Percentiles rank a stretch among this genome's conserved stretches.
phyloP scores from a whole-genome alignment of 1,140 invertebrate genomes.

The Platyscapa corneri region DNA sequence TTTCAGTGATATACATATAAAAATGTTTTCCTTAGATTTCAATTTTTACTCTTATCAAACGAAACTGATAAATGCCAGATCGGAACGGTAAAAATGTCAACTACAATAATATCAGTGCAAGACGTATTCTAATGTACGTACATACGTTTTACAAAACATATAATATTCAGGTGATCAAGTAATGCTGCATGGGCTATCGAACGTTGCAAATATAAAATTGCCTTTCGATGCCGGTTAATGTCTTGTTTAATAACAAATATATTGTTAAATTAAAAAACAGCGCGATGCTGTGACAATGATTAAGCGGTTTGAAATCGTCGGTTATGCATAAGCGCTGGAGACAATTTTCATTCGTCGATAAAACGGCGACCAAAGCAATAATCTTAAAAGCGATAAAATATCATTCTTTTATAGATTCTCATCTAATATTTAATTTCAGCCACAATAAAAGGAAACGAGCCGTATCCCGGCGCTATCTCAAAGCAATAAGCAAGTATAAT shows the following conservation, averaged over 20 bases:
- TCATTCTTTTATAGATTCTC: constrained; percentile 23
- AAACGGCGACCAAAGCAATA: background rate
- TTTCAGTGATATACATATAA: background rate
- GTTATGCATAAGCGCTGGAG: background rate
- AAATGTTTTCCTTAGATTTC: background rate
- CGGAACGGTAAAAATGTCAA: no score
- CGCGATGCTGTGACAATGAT: background rate
- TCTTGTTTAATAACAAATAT: no score
- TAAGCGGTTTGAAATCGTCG: background rate
- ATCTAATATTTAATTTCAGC: constrained; percentile 48
- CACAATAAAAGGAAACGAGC: constrained; percentile 45
- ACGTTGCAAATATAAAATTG: no score
- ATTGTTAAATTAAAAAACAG: no score
- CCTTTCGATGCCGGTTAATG: no score
- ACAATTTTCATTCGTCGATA: constrained; percentile 1
- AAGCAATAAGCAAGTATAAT: constrained; percentile 53
- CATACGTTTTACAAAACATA: no score
- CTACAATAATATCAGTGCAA: no score
- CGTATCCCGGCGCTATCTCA: constrained; percentile 42
- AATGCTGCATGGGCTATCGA: no score
- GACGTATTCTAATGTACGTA: no score
- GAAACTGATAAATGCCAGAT: no score
- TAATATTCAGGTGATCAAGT: no score
- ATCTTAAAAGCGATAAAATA: constrained; percentile 8
- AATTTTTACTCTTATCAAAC: background rate